These are phyloP conservation scores for Eonycteris spelaea DNA, from an alignment of 2,113 vertebrate species.

Conservation along the genomic window DNA sequence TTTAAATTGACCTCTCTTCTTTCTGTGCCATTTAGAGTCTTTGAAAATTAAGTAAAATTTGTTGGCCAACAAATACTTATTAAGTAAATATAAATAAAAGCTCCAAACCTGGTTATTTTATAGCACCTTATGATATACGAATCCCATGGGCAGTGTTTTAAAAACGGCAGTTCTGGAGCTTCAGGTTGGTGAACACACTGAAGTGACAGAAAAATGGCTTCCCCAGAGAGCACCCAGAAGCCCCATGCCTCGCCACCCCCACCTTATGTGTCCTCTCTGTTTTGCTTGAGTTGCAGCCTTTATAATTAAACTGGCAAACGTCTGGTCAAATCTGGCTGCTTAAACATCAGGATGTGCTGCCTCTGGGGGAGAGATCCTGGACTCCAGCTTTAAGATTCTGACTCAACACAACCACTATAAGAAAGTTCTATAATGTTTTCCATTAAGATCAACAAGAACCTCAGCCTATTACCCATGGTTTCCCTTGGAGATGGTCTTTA, in stretches of 20 bases:
- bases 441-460: background rate
- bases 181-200: background rate
- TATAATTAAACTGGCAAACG: background rate
- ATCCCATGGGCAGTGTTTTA: background rate
- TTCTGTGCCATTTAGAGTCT: background rate
- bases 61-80: background rate
- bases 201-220: background rate
- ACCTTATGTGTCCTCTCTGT: background rate
- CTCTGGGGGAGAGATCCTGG: background rate
- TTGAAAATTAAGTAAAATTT: background rate
- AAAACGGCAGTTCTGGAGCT: background rate
- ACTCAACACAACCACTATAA: background rate
- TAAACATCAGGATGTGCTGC: background rate
- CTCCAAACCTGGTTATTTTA: background rate
- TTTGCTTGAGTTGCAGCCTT: background rate
- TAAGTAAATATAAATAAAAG: background rate
- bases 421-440: background rate
- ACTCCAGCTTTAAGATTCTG: background rate
- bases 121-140: background rate
- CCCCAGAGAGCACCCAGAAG: background rate
- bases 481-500: background rate
- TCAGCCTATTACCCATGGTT: background rate
- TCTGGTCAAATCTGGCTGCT: background rate
- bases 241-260: background rate
- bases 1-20: background rate